Base-by-base conservation (phyloP, 2,797 vertebrate species). In the Gouania willdenowi region DNA sequence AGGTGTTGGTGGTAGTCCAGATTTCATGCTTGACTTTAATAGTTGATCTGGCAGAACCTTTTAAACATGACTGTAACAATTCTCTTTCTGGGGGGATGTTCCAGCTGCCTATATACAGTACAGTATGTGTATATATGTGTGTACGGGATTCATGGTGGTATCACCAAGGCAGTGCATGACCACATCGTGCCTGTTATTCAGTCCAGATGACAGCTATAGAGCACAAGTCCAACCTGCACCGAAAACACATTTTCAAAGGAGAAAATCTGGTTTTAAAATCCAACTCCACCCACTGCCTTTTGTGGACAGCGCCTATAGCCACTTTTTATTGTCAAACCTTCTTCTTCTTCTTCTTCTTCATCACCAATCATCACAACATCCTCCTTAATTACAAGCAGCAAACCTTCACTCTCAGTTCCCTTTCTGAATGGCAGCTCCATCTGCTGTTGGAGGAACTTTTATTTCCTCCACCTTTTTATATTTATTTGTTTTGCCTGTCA, bases 171-270 rank as follows among this genome's bases (percentile, higher is more conserved):
- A 64, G 39, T 62, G 31, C 59, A 64, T 26, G 5, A 62, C 73
- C 62, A 51, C 67, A 69, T 62, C 44, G 53, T 56, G 47, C 54
- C 36, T 41, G 33, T 87, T 85, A 87, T 88, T 87, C 75, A 61
- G 73, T 84, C 87, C 86, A 87, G 85, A 88, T 87, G 86, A 87
- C 58, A 53, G 71, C n/a, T n/a, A 77, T 68, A 46, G 75, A 83
- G 70, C 56, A 54, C 51, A 49, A 49, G 27, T 81, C 67, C 45
- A 25, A 58, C 45, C 53, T 74, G 61, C 28, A 40, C 68, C 70
- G 76, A 84, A 83, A 87, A 88, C 87, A 88, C 83, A 55, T 84
- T 88, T 88, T 89, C 82, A 87, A 89, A 90, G 83, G 43, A 82
- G 58, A 87, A 86, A 87, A 82, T 87, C 83, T 87, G 85, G 71